Evolutionary conservation across 1,140 invertebrate species (phyloP), one percentile per base, ranked within the genome.

Genomic region (Pomacea maculata): DNA sequence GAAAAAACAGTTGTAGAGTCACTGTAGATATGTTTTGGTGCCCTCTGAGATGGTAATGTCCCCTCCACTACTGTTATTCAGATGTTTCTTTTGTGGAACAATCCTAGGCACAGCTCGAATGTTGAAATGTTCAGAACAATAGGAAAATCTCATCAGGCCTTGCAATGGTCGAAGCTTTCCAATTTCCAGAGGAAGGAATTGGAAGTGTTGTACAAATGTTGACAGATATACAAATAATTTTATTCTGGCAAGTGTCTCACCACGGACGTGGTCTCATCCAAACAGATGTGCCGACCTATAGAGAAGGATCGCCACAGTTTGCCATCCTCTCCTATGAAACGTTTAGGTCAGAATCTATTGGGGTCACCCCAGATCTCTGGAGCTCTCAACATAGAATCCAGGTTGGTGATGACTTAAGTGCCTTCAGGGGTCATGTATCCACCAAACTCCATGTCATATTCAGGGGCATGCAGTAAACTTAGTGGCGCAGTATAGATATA

Each of bases 301-400:
- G 79, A 83, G 55, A 83, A 85, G 54, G 82, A 78, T 29, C 63
- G 54, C 10, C 54, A 34, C 55, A 82, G 75, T 34, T 82, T 84
- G 29, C 81, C 83, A 25, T 82, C 65, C 14, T 75, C 84, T 57
- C 86, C 84, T 19, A 93, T 78, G 83, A 92, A 92, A 75, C 95
- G 90, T 82, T 95, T 94, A 0, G 95, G 95, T 1, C 93, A 90
- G 83, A 95, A 96, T 45, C 92, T 91, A 67, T 95, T 90, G 0
- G 95, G 95, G 88, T 95, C 93, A 4, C 92, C 91, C 94, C 95
- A 96, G 2, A 86, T 9, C 25, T 84, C 68, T 4, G 86, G 83
- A 82, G 92, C 91, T 21, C 85, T 85, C 21, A 85, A 74, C 21
- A 86, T 84, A 12, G 83, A 84, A 78, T 88, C 87, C 12, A 89